Evolutionary conservation across 2,797 vertebrate genomes (phyloP).

Genomic region (Microtus obscurus): DNA sequence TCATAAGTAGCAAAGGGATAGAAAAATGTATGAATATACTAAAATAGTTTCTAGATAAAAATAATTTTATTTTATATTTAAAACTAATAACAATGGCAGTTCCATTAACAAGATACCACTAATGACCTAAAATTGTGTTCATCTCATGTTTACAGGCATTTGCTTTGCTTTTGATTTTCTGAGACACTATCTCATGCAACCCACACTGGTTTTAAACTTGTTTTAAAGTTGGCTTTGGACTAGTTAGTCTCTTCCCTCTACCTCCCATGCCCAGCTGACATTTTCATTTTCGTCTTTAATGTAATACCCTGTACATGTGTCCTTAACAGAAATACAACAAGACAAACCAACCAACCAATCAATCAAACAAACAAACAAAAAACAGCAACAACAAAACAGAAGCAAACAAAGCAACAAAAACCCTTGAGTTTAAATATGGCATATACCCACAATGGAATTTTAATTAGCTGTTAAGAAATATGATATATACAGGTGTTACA

Average conservation of each 20-base stretch:
- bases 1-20: neutral
- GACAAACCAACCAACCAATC: neutral
- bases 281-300: neutral
- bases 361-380: neutral
- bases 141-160: neutral
- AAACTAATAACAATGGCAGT: neutral
- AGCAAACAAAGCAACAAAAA: neutral
- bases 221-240: neutral
- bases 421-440: neutral
- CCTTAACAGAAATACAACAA: neutral
- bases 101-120: neutral
- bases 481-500: neutral
- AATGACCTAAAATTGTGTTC: neutral
- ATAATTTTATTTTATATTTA: neutral
- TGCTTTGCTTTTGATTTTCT: neutral
- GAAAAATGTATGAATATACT: neutral
- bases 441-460: neutral
- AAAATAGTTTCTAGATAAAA: slow-evolving; percentile 25
- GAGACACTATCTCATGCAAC: neutral
- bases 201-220: neutral
- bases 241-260: neutral
- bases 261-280: neutral
- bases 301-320: neutral
- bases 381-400: neutral
- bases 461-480: neutral